These are phyloP conservation scores for Brachynemurus nebulosus DNA, from an alignment of 2,888 invertebrate species.

Conservation along the genomic window DNA sequence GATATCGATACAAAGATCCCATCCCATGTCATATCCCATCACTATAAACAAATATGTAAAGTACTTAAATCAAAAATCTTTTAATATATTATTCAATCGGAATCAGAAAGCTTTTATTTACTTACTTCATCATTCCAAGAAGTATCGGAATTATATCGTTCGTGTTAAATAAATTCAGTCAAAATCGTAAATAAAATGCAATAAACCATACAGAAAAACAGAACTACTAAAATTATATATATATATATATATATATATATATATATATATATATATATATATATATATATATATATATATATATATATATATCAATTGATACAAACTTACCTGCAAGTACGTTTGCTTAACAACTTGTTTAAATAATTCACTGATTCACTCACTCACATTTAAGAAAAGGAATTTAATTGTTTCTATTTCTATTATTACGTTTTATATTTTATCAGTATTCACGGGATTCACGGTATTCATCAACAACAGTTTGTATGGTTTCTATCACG, in stretches of 20 bases:
- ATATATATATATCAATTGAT: not conserved
- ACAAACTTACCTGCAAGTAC: not conserved
- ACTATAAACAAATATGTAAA: not conserved
- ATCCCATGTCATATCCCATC: not conserved
- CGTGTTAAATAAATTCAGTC: not conserved
- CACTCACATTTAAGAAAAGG: not conserved
- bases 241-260: conserved; percentile 8
- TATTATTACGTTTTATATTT: too few species aligned
- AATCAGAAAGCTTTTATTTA: not conserved
- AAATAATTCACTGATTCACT: not conserved
- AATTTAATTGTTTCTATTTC: too few species aligned
- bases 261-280: conserved; percentile 8
- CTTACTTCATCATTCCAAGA: not conserved
- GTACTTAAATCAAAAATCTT: not conserved
- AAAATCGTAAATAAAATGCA: not conserved
- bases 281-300: conserved; percentile 4
- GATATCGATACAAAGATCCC: not conserved
- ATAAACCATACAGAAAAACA: too few species aligned
- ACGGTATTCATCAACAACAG: too few species aligned
- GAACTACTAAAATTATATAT: too few species aligned
- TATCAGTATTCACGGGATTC: too few species aligned
- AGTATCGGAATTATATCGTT: not conserved
- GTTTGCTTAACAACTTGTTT: not conserved
- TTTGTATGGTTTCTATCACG: too few species aligned
- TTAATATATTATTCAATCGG: conserved; percentile 4